Percentiles rank a stretch among this genome's conserved stretches.
Evolutionary conservation across 2,888 invertebrate genomes (phyloP).

Genomic region (Acanthopleura granulata): DNA sequence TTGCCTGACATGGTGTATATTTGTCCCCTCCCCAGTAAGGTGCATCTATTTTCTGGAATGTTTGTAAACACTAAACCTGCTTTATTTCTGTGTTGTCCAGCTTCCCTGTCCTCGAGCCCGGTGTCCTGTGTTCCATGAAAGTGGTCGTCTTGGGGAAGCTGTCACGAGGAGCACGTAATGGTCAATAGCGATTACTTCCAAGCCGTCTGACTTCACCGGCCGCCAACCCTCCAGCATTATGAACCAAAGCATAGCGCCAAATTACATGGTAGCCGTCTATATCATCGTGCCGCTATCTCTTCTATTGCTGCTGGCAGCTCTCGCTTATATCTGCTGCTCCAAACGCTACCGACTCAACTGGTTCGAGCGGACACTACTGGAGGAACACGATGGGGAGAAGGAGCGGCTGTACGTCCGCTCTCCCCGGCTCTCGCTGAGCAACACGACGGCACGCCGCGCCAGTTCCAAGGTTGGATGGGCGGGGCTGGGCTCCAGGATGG

Average conservation of each 20-base stretch:
- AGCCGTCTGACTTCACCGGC: background rate
- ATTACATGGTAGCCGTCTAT: slow-evolving; percentile 35
- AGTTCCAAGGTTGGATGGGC: slow-evolving; percentile 42
- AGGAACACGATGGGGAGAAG: slow-evolving; percentile 57
- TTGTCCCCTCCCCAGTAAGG: no score
- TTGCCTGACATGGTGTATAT: no score
- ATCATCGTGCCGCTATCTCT: slow-evolving; percentile 33
- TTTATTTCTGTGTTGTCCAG: no score
- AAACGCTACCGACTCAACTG: slow-evolving; percentile 74
- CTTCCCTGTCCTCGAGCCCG: no score
- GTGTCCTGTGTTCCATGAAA: no score
- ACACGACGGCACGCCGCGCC: slow-evolving; percentile 24
- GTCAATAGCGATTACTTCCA: no score
- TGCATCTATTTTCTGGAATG: no score
- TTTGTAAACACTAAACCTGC: no score
- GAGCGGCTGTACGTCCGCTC: slow-evolving; percentile 15
- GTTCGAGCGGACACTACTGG: slow-evolving; percentile 75
- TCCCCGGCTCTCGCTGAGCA: slow-evolving; percentile 27
- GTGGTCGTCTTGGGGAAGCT: no score
- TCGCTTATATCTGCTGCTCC: slow-evolving; percentile 74
- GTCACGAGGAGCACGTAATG: no score
- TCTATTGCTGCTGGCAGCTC: slow-evolving; percentile 36
- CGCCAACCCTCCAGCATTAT: background rate
- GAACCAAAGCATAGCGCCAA: background rate
- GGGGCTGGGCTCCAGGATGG: slow-evolving; percentile 43